Evolutionary conservation across 2,888 invertebrate species (phyloP).

Genomic region (Drosophila meridiana): DNA sequence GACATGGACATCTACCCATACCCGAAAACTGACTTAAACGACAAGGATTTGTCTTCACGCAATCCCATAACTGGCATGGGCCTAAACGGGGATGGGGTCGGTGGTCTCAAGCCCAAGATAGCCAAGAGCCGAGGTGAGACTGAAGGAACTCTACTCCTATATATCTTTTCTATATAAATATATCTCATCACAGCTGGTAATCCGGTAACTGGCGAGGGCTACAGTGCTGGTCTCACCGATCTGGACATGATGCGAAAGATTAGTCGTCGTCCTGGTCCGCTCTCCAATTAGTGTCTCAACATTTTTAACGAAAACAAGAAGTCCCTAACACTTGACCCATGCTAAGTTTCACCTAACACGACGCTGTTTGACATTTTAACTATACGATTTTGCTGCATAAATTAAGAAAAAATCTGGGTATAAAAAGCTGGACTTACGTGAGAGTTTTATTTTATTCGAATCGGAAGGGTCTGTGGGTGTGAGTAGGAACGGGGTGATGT

Average conservation of each 20-base stretch:
- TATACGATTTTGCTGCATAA: constrained; percentile 16
- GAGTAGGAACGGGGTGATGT: no score
- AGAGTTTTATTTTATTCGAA: background rate
- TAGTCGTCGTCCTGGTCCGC: constrained; percentile 4
- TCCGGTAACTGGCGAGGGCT: constrained; percentile 49
- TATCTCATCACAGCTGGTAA: constrained; percentile 31
- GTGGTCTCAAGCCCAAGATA: constrained; percentile 42
- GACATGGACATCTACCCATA: background rate
- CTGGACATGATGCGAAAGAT: constrained; percentile 18
- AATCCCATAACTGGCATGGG: constrained; percentile 53
- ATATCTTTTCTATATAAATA: background rate
- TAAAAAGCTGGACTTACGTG: background rate
- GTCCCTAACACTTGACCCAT: background rate
- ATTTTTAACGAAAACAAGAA: background rate
- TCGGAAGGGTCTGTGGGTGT: background rate
- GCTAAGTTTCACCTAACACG: constrained; percentile 2
- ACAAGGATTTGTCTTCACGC: constrained; percentile 9
- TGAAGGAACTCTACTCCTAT: background rate
- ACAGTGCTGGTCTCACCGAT: constrained; percentile 30
- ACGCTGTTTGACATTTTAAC: constrained; percentile 14
- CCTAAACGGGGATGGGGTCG: constrained; percentile 49
- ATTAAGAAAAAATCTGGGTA: background rate
- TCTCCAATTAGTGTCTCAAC: background rate
- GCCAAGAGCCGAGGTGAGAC: constrained; percentile 38
- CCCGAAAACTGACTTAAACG: background rate